Conservation (phyloP, 2,888 invertebrate species). For the Tuberolachnus salignus region DNA sequence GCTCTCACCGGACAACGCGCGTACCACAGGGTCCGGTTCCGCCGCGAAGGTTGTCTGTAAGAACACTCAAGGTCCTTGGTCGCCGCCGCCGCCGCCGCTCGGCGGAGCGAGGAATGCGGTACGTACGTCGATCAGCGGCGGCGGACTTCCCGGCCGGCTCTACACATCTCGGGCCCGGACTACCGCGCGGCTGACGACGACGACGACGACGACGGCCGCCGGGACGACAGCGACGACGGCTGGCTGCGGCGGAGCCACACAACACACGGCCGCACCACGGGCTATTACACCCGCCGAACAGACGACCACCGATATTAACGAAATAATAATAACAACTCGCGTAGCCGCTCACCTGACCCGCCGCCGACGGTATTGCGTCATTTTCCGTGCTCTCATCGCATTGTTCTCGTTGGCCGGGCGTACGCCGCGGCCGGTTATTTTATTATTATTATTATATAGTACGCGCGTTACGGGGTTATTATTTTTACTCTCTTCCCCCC, state of each 20-base stretch:
- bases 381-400: conserved; percentile 5
- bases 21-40: conserved; percentile 56
- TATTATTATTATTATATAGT: no score
- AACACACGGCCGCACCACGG: neutral
- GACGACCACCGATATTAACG: conserved; percentile 18
- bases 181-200: neutral
- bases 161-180: neutral
- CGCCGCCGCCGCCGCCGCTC: neutral
- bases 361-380: conserved; percentile 33
- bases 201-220: neutral
- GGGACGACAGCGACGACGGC: neutral
- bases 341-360: neutral
- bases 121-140: conserved; percentile 11
- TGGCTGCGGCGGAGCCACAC: conserved; percentile 18
- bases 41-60: conserved; percentile 50
- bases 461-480: neutral
- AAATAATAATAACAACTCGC: conserved; percentile 36
- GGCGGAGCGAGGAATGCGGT: conserved; percentile 39
- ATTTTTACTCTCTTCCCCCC: neutral
- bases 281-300: conserved; percentile 31
- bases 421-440: no score
- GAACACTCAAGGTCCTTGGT: conserved; percentile 47
- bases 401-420: neutral
- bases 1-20: conserved; percentile 42
- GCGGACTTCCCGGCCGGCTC: neutral